Conservation (phyloP, 2,888 invertebrate species). For the Tridacna crocea region DNA sequence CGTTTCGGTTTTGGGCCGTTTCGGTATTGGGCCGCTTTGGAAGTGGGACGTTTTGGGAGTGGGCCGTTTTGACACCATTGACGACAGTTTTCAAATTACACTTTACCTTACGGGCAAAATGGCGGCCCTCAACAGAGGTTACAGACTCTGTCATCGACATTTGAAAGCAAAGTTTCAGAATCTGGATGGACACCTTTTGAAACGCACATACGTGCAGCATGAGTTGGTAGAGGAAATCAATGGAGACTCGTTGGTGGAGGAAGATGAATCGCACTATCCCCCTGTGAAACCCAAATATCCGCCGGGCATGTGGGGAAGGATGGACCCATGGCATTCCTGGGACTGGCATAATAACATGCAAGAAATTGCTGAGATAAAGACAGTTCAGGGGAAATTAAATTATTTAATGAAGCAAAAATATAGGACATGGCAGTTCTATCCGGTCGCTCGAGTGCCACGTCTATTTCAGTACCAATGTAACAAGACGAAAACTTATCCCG, state of each 20-base stretch:
- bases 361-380: conserved; percentile 57
- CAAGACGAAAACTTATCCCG: conserved; percentile 91
- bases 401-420: conserved; percentile 56
- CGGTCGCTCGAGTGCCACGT: conserved; percentile 52
- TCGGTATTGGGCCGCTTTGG: too few species aligned
- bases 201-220: conserved; percentile 4
- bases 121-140: conserved; percentile 13
- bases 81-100: background rate
- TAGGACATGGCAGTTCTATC: conserved; percentile 48
- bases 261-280: conserved; percentile 72
- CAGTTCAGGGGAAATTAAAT: conserved; percentile 68
- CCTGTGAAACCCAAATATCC: conserved; percentile 79
- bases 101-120: background rate
- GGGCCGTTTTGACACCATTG: too few species aligned
- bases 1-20: too few species aligned
- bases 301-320: conserved; percentile 74
- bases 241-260: conserved; percentile 25
- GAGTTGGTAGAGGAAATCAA: background rate
- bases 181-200: background rate
- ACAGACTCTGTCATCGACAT: background rate
- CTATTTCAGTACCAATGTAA: conserved; percentile 89
- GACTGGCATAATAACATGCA: conserved; percentile 67
- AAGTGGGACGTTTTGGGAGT: too few species aligned
- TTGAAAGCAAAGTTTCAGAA: background rate
- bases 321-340: conserved; percentile 76